Percentiles rank a stretch among this genome's conserved stretches.
These are phyloP conservation scores for Panthera uncia DNA, from an alignment of 2,113 vertebrate species.

Conservation along the genomic window DNA sequence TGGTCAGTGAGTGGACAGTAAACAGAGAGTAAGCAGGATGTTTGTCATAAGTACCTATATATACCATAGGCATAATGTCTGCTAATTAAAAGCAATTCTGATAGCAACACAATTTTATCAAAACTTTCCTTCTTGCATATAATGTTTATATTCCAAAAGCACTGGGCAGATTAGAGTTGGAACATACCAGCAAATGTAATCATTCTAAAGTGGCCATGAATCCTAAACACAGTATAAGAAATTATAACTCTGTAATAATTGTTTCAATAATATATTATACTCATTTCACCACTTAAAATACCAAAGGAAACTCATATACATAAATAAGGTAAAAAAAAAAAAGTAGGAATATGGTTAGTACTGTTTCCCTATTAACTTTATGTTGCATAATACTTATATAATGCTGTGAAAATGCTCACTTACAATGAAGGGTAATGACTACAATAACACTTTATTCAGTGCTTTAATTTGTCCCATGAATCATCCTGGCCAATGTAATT, in stretches of 20 bases:
- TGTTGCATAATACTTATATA: slow-evolving; percentile 60
- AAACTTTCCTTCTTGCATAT: background rate
- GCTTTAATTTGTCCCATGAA: slow-evolving; percentile 64
- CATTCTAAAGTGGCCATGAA: slow-evolving; percentile 35
- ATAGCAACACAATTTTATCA: background rate
- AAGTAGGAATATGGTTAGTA: slow-evolving; percentile 27
- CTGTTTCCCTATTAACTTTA: slow-evolving; percentile 69
- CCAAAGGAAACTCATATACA: background rate
- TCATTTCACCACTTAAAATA: slow-evolving; percentile 32
- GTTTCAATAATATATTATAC: slow-evolving; percentile 11
- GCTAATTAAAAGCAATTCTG: background rate
- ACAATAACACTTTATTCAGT: slow-evolving; percentile 63
- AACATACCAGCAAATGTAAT: background rate
- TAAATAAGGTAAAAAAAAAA: slow-evolving; percentile 20
- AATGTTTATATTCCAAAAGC: background rate
- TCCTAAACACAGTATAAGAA: slow-evolving; percentile 42
- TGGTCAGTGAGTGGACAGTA: background rate
- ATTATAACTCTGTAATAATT: slow-evolving; percentile 9
- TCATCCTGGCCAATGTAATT: slow-evolving; percentile 64
- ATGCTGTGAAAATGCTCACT: slow-evolving; percentile 58
- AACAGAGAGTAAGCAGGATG: background rate
- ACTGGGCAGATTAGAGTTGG: background rate
- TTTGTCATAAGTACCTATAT: background rate
- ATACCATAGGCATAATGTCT: background rate
- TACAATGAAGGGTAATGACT: slow-evolving; percentile 64